These are phyloP conservation scores for Phocides pigmalion DNA, from an alignment of 1,140 invertebrate species.

Conservation along the genomic window DNA sequence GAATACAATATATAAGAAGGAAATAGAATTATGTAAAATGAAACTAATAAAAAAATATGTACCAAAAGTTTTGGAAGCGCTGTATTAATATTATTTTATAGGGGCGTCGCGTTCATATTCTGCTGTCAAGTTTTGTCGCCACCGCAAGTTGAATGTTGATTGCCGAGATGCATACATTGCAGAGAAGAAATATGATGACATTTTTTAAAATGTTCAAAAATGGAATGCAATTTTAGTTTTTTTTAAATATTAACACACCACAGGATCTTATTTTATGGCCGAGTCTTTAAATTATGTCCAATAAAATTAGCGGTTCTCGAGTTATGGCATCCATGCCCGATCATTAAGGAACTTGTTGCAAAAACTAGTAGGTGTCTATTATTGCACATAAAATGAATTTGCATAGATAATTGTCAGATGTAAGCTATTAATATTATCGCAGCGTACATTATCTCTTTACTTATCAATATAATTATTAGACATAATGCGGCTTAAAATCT, in stretches of 20 bases:
- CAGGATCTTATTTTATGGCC: background rate
- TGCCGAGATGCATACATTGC: background rate
- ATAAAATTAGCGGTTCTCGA: conserved; percentile 9
- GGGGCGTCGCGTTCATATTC: conserved; percentile 4
- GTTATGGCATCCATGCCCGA: background rate
- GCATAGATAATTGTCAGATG: conserved; percentile 30
- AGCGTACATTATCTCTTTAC: conserved; percentile 12
- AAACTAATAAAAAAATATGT: background rate
- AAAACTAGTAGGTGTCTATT: conserved; percentile 18
- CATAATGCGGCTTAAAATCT: conserved; percentile 32
- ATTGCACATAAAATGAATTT: conserved; percentile 20
- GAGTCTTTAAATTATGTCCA: conserved; percentile 1
- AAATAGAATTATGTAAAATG: too few relatives aligned
- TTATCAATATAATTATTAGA: conserved; percentile 30
- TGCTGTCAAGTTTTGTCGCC: conserved; percentile 12
- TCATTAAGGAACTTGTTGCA: conserved; percentile 10
- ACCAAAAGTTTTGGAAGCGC: background rate
- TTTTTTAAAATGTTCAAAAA: background rate
- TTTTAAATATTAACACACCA: background rate
- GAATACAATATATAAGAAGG: too few relatives aligned
- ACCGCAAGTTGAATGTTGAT: background rate
- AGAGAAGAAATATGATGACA: background rate
- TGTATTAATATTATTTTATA: conserved; percentile 5
- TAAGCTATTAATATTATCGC: conserved; percentile 28
- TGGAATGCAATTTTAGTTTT: background rate